Conservation (phyloP, 2,797 vertebrate species). For the Sandelia bainsii region DNA sequence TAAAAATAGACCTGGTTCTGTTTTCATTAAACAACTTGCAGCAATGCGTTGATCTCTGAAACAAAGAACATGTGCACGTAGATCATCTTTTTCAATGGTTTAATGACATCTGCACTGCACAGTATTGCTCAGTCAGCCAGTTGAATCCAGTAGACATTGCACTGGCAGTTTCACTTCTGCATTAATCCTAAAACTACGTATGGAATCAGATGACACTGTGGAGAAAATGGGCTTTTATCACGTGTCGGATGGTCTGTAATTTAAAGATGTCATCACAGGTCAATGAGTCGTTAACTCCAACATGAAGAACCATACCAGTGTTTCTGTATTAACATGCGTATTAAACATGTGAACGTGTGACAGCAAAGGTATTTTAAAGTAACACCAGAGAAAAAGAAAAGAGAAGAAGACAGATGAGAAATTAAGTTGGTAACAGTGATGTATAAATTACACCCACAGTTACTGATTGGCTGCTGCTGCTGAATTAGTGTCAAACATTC, state of each 20-base stretch:
- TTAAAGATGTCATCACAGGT: constrained; percentile 1
- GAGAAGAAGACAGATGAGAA: background rate
- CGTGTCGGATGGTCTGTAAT: background rate
- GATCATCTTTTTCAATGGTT: background rate
- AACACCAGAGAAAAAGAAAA: too few species aligned
- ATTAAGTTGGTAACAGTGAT: background rate
- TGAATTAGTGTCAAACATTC: constrained; percentile 11
- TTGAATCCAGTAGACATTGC: constrained; percentile 43
- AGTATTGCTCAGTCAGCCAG: constrained; percentile 32
- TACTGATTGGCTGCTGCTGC: constrained; percentile 1
- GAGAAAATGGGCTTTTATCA: background rate
- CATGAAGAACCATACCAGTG: fast-evolving
- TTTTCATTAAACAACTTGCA: background rate
- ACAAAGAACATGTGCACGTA: constrained; percentile 3
- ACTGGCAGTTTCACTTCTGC: constrained; percentile 70
- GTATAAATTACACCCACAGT: constrained; percentile 14
- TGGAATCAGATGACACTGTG: constrained; percentile 8
- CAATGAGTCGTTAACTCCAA: background rate
- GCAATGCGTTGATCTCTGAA: constrained; percentile 1
- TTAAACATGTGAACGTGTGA: background rate
- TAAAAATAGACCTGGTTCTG: constrained; percentile 52
- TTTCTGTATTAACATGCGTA: too few species aligned
- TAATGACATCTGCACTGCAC: constrained; percentile 22
- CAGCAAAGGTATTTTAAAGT: constrained; percentile 1
- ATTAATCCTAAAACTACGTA: background rate